Percentiles rank a stretch among this genome's conserved stretches.
phyloP scores from a whole-genome alignment of 2,888 invertebrate species.

The Callimorpha dominula region DNA sequence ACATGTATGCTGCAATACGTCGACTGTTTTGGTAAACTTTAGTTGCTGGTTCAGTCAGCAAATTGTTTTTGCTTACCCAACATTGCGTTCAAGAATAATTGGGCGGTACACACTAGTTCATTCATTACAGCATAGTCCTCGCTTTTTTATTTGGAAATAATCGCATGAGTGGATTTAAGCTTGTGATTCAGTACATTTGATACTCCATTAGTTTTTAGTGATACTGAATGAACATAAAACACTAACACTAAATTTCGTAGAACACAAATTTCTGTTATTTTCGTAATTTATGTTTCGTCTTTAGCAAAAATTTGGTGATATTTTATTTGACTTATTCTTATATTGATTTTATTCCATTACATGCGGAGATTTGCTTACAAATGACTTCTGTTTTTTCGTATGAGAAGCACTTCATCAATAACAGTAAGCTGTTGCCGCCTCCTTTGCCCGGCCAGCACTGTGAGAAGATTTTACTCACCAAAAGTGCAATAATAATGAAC shows the following conservation, averaged over 20 bases:
- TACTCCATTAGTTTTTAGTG: not conserved
- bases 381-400: too few relatives aligned
- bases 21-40: conserved; percentile 49
- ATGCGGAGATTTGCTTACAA: too few relatives aligned
- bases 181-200: not conserved
- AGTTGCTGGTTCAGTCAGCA: conserved; percentile 46
- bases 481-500: too few relatives aligned
- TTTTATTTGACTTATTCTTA: too few relatives aligned
- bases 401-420: too few relatives aligned
- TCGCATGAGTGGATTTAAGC: not conserved
- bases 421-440: too few relatives aligned
- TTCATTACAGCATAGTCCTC: conserved; percentile 27
- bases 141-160: not conserved
- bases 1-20: conserved; percentile 59
- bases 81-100: conserved; percentile 42
- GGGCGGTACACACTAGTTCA: conserved; percentile 39
- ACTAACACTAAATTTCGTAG: not conserved
- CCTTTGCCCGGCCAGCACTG: too few relatives aligned
- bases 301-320: too few relatives aligned
- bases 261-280: not conserved
- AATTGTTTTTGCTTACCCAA: conserved; percentile 59
- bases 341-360: too few relatives aligned
- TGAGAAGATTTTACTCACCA: not conserved
- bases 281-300: too few relatives aligned
- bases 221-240: not conserved